A percentile compares a stretch with the other conserved stretches of the same genome.
Evolutionary conservation across 2,113 vertebrate species (phyloP).

Genomic region (Gallinago undulata): DNA sequence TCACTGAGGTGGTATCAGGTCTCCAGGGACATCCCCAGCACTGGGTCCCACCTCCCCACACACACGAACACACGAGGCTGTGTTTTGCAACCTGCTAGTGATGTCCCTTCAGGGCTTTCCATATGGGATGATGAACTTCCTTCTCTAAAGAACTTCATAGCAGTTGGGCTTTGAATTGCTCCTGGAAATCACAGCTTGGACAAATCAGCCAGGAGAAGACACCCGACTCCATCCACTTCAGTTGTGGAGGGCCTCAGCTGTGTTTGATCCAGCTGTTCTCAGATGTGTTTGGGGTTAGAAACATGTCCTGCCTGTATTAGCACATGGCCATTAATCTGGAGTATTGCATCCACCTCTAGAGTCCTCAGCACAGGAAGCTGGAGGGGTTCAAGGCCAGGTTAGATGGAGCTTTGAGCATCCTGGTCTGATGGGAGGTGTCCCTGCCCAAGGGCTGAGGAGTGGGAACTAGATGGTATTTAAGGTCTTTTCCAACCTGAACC

Average conservation of each 20-base stretch:
- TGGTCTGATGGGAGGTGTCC: too few species aligned
- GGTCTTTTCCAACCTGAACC: too few species aligned
- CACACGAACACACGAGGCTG: rapidly evolving
- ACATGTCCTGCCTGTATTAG: not conserved
- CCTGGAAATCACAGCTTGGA: not conserved
- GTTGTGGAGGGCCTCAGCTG: not conserved
- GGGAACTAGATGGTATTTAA: too few species aligned
- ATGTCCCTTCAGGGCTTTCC: not conserved
- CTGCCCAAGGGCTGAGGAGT: too few species aligned
- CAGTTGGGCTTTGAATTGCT: not conserved
- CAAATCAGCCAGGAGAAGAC: not conserved
- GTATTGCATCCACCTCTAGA: too few species aligned
- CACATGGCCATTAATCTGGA: not conserved
- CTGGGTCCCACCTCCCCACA: not conserved
- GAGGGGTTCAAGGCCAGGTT: too few species aligned
- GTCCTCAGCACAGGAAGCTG: too few species aligned
- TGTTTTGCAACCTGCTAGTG: not conserved
- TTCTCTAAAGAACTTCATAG: not conserved
- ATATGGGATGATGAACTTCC: not conserved
- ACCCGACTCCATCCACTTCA: not conserved
- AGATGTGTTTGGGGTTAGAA: not conserved
- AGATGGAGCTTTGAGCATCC: too few species aligned
- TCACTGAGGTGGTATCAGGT: not conserved
- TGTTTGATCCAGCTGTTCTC: not conserved
- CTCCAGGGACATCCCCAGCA: not conserved